phyloP scores from a whole-genome alignment of 1,140 invertebrate genomes.

The Anoplolepis gracilipes region DNA sequence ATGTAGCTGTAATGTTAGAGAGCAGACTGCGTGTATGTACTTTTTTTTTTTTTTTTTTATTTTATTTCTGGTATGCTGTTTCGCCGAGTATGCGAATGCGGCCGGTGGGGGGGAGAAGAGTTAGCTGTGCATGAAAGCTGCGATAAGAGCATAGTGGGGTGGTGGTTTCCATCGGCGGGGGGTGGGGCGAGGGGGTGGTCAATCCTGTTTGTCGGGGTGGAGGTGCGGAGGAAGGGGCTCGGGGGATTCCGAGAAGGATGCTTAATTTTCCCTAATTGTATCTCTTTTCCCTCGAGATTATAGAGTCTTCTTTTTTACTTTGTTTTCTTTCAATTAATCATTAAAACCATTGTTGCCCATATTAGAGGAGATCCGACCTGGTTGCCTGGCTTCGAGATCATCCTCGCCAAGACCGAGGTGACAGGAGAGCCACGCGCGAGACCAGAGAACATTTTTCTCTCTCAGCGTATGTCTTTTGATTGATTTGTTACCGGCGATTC shows the following conservation, averaged over 20 bases:
- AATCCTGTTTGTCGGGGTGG: conserved; percentile 48
- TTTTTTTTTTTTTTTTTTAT: too few relatives aligned
- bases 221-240: conserved; percentile 69
- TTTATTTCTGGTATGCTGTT: conserved; percentile 66
- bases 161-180: conserved; percentile 49
- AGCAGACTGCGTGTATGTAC: conserved; percentile 75
- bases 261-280: conserved; percentile 60
- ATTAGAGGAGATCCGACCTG: conserved; percentile 44
- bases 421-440: not conserved
- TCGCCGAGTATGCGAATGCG: conserved; percentile 71
- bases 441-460: conserved; percentile 17
- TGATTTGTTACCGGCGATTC: conserved; percentile 70
- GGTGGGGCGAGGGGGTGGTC: not conserved
- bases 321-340: conserved; percentile 49
- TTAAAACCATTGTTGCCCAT: conserved; percentile 66
- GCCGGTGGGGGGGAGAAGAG: conserved; percentile 7
- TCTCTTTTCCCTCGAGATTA: conserved; percentile 59
- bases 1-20: conserved; percentile 75
- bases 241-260: conserved; percentile 51
- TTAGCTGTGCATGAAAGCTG: conserved; percentile 61
- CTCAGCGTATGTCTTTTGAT: conserved; percentile 63
- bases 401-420: conserved; percentile 23
- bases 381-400: not conserved
- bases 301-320: conserved; percentile 35
- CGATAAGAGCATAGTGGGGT: conserved; percentile 59